Evolutionary conservation across 2,888 invertebrate genomes (phyloP).

Genomic region (Phrixothrix hirtus): DNA sequence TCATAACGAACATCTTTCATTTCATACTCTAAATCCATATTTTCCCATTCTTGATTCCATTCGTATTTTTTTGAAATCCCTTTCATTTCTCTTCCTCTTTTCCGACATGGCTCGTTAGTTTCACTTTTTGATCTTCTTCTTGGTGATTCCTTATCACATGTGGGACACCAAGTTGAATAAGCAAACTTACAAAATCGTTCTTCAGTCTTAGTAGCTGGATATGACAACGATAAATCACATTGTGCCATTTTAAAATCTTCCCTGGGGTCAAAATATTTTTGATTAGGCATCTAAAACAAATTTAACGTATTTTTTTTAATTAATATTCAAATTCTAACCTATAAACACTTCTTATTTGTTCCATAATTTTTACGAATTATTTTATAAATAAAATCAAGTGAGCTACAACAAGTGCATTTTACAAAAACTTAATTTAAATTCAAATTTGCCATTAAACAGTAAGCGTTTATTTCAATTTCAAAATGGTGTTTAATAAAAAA

Average conservation of each 20-base stretch:
- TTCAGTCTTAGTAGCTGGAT: conserved; percentile 40
- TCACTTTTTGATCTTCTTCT: conserved; percentile 52
- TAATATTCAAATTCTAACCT: no score
- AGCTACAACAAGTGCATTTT: no score
- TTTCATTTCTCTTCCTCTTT: conserved; percentile 52
- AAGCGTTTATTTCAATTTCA: conserved; percentile 26
- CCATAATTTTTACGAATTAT: neutral
- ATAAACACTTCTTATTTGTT: conserved; percentile 4
- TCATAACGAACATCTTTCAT: conserved; percentile 39
- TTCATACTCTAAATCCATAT: conserved; percentile 51
- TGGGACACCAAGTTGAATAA: conserved; percentile 52
- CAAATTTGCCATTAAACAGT: neutral
- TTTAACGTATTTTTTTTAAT: no score
- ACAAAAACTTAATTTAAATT: conserved; percentile 5
- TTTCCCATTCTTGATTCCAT: conserved; percentile 49
- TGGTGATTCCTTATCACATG: conserved; percentile 51
- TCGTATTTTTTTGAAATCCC: conserved; percentile 47
- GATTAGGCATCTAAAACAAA: conserved; percentile 32
- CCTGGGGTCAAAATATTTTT: conserved; percentile 27
- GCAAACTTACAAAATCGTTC: conserved; percentile 49
- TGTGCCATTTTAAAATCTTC: conserved; percentile 44
- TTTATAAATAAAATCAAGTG: neutral
- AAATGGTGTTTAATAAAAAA: conserved; percentile 37
- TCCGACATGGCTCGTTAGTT: conserved; percentile 47
- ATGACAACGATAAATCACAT: conserved; percentile 44